Percentiles rank a stretch among this genome's conserved stretches.
These are phyloP conservation scores for Micropterix aruncella DNA, from an alignment of 2,888 invertebrate genomes.

Conservation along the genomic window DNA sequence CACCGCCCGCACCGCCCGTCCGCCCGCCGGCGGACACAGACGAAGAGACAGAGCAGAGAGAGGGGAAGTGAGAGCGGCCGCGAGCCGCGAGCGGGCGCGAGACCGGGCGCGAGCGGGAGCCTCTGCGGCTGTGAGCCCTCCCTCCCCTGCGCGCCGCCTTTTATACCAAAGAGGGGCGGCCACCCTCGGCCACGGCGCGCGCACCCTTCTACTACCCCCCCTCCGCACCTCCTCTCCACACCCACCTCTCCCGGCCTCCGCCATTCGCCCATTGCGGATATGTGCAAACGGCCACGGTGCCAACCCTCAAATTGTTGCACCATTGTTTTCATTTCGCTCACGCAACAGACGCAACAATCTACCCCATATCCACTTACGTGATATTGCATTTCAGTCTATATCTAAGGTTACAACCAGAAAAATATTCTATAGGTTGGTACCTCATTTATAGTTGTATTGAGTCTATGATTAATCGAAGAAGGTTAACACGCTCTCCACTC, in stretches of 20 bases:
- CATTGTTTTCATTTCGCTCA: neutral
- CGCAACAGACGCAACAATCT: too few species aligned
- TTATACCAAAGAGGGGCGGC: too few species aligned
- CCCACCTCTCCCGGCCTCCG: neutral
- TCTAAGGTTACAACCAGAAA: too few species aligned
- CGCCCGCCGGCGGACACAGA: constrained; percentile 26
- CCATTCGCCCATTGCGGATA: neutral
- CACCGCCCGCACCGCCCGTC: constrained; percentile 16
- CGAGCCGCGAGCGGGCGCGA: constrained; percentile 24
- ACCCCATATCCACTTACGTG: too few species aligned
- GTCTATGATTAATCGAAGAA: too few species aligned
- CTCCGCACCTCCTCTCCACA: neutral
- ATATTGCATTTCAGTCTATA: too few species aligned
- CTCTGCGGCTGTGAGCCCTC: constrained; percentile 40
- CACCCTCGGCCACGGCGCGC: neutral
- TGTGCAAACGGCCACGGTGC: neutral
- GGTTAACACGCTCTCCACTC: too few species aligned
- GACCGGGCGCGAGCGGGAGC: constrained; percentile 35
- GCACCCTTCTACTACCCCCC: neutral
- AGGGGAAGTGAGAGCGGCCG: constrained; percentile 30
- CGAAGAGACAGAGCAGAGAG: constrained; percentile 29
- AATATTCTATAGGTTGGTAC: too few species aligned
- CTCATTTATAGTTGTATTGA: too few species aligned
- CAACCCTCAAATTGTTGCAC: neutral
- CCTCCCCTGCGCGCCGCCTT: constrained; percentile 26